Evolutionary conservation across 2,113 vertebrate genomes (phyloP), one percentile per base, ranked within the genome.

Genomic region (Pelusios castaneus): DNA sequence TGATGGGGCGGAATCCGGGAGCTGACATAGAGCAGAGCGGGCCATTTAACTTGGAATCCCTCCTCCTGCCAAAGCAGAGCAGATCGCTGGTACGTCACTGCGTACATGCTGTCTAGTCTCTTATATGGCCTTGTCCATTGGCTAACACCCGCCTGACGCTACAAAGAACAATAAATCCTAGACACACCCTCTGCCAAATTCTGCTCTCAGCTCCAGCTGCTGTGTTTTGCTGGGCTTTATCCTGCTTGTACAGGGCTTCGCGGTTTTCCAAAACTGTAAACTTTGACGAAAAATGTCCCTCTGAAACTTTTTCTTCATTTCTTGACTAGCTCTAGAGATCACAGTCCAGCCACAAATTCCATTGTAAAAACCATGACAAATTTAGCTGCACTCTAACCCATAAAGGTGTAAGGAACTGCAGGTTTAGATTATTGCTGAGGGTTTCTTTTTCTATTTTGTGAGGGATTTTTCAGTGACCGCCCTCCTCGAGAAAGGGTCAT

Each of bases 321-420:
- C 4, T 29, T 5, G 1, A n/a, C 77, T 43, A 7, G 63, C 49
- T 3, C 81, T 3, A 38, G 73, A 82, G 0, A 0, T 4, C 34
- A 70, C 43, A 63, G 82, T 52, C 82, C 34, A 8, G 55, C 22
- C n/a, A 2, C 60, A 77, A 7, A 86, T 47, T 45, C 0, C 76
- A 31, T 11, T 24, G 29, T 25, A n/a, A 41, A 80, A 67, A 56
- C 24, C 73, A 34, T 34, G 17, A 19, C 13, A n/a, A 38, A 1
- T 8, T 13, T 4, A 29, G 60, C 49, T 70, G 29, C 1, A 5
- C 54, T 29, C n/a, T 25, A 19, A 24, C 16, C 11, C 5, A 1
- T 76, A n/a, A 2, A 1, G 2, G 8, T 4, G 3, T 56, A 16
- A 27, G 17, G 0, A 10, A 43, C 79, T 86, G 73, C 60, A 82